phyloP scores from a whole-genome alignment of 1,140 invertebrate genomes.

The Leptinotarsa undecemlineata region DNA sequence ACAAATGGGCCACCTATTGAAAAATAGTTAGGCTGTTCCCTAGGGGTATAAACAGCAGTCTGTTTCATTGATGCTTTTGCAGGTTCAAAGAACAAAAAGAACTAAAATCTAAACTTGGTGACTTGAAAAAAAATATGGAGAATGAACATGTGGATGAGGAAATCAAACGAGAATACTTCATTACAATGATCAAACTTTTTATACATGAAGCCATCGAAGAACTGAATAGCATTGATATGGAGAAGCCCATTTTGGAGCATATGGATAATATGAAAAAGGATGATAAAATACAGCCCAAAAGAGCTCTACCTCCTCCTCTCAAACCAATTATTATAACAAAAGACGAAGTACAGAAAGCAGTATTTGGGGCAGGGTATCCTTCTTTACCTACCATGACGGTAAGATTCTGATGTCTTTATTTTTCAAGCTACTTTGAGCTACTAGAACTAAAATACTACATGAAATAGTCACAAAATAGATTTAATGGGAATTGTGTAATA shows the following conservation, averaged over 20 bases:
- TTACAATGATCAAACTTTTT: conserved; percentile 77
- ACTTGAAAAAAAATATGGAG: conserved; percentile 66
- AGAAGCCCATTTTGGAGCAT: conserved; percentile 75
- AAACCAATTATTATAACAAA: conserved; percentile 92
- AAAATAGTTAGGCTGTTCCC: too few relatives aligned
- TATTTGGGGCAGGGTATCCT: conserved; percentile 94
- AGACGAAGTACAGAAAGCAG: conserved; percentile 86
- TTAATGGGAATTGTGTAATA: too few relatives aligned
- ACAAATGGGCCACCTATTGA: too few relatives aligned
- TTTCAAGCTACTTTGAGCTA: background rate
- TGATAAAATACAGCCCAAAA: conserved; percentile 53
- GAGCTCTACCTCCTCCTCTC: conserved; percentile 61
- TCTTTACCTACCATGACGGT: conserved; percentile 85
- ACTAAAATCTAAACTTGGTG: conserved; percentile 69
- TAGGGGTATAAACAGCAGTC: too few relatives aligned
- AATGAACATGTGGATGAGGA: conserved; percentile 77
- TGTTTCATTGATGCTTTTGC: background rate
- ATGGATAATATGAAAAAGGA: conserved; percentile 62
- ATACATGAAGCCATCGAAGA: conserved; percentile 78
- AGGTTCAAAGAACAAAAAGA: conserved; percentile 81
- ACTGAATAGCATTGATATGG: conserved; percentile 70
- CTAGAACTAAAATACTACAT: too few relatives aligned
- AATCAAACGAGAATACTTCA: conserved; percentile 79
- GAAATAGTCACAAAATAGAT: too few relatives aligned
- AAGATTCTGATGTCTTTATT: background rate